A percentile compares a stretch with the other conserved stretches of the same genome.
Conservation (phyloP, 2,888 invertebrate species). For the Meteorus cinctellus region DNA sequence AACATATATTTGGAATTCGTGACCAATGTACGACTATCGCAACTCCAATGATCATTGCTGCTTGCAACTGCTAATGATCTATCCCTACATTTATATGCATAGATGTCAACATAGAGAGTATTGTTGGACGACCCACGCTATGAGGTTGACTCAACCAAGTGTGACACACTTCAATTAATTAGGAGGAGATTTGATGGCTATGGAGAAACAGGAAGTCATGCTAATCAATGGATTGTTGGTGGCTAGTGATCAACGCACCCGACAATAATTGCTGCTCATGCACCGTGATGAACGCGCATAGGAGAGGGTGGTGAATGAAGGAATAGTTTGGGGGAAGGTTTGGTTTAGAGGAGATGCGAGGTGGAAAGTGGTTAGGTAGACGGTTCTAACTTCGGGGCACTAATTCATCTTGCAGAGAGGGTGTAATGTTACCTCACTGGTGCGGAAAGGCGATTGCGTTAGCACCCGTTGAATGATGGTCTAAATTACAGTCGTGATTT, state of each 20-base stretch:
- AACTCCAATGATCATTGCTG: too few relatives aligned
- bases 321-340: constrained; percentile 27
- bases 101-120: neutral
- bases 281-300: constrained; percentile 23
- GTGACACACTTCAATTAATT: constrained; percentile 68
- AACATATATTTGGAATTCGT: neutral
- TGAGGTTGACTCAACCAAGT: constrained; percentile 24
- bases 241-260: constrained; percentile 65
- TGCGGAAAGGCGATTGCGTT: constrained; percentile 59
- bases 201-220: constrained; percentile 56
- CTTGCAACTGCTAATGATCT: too few relatives aligned
- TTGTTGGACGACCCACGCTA: constrained; percentile 18
- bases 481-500: constrained; percentile 32
- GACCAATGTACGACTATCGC: neutral
- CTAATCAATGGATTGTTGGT: constrained; percentile 71
- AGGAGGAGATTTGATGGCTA: constrained; percentile 46
- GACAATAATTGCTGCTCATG: constrained; percentile 68
- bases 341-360: constrained; percentile 19
- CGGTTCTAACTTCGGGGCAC: constrained; percentile 63
- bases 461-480: constrained; percentile 42
- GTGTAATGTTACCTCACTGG: constrained; percentile 45
- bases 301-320: constrained; percentile 49
- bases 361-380: constrained; percentile 23
- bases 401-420: constrained; percentile 61
- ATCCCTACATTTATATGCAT: neutral